Percentiles rank a stretch among this genome's conserved stretches.
Evolutionary conservation across 2,888 invertebrate genomes (phyloP).

Genomic region (Sycophila texana): DNA sequence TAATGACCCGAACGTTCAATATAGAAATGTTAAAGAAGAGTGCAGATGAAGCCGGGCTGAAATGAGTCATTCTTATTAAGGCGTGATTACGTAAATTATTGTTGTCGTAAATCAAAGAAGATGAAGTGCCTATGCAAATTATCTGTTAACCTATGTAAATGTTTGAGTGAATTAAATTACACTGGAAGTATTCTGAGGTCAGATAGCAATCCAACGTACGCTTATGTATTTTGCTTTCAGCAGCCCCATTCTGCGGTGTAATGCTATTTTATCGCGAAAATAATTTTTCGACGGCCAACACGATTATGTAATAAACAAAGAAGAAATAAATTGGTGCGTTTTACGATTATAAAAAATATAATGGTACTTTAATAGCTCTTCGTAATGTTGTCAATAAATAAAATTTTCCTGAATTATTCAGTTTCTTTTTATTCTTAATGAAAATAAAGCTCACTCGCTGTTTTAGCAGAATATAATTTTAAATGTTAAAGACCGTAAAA

Average conservation of each 20-base stretch:
- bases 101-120: constrained; percentile 29
- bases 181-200: constrained; percentile 20
- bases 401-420: too few species aligned
- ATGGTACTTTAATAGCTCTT: too few species aligned
- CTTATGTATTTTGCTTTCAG: constrained; percentile 12
- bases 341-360: too few species aligned
- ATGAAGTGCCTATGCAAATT: constrained; percentile 36
- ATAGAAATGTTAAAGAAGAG: not conserved
- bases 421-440: too few species aligned
- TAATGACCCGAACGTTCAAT: not conserved
- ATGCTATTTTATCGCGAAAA: too few species aligned
- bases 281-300: too few species aligned
- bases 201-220: constrained; percentile 35
- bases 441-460: too few species aligned
- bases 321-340: too few species aligned
- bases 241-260: not conserved
- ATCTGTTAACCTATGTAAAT: constrained; percentile 49
- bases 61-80: constrained; percentile 14
- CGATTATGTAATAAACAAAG: too few species aligned
- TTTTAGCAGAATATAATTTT: too few species aligned
- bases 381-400: too few species aligned
- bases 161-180: constrained; percentile 40
- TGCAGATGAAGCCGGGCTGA: not conserved
- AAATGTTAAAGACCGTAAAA: too few species aligned
- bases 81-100: constrained; percentile 37